Evolutionary conservation across 1,140 invertebrate genomes (phyloP), one percentile per base, ranked within the genome.

Genomic region (Dreissena polymorpha): DNA sequence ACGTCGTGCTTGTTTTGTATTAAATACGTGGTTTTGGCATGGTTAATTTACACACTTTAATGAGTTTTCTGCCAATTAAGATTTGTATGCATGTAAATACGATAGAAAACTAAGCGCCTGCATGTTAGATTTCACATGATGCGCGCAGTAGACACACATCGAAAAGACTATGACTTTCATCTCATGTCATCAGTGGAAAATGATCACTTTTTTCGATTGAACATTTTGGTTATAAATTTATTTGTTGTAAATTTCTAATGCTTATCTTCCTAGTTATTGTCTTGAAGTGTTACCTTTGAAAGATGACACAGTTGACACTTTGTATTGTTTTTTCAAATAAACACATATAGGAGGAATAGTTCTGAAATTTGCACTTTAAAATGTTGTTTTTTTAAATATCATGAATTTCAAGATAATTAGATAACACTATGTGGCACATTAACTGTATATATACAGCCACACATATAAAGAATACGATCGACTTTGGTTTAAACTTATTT

Each of bases 401-500:
- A 23, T 8, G 39, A 51, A 16, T 21, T 18, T 51, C n/a, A n/a
- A n/a, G n/a, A n/a, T n/a, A n/a, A n/a, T n/a, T n/a, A n/a, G n/a
- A n/a, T n/a, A n/a, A n/a, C n/a, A n/a, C n/a, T n/a, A n/a, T n/a
- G n/a, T 18, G 7, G 18, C 60, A n/a, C 18, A 63, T n/a, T n/a
- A 5, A n/a, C 7, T n/a, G 18, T 63, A n/a, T 63, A 63, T 25
- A 25, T 25, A 63, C 23, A 2, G 18, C 18, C 60, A 63, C 18
- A 63, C 23, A 63, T 77, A 73, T 53, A 53, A 71, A 25, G 64
- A 72, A 23, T 65, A 72, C 27, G 73, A 77, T 72, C 70, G 60
- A n/a, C n/a, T n/a, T n/a, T n/a, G n/a, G n/a, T n/a, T n/a, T n/a
- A n/a, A n/a, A n/a, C n/a, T n/a, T n/a, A n/a, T n/a, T n/a, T n/a